A percentile compares a stretch with the other conserved stretches of the same genome.
These are phyloP conservation scores for Apantesis nais DNA, from an alignment of 2,888 invertebrate species.

Conservation along the genomic window DNA sequence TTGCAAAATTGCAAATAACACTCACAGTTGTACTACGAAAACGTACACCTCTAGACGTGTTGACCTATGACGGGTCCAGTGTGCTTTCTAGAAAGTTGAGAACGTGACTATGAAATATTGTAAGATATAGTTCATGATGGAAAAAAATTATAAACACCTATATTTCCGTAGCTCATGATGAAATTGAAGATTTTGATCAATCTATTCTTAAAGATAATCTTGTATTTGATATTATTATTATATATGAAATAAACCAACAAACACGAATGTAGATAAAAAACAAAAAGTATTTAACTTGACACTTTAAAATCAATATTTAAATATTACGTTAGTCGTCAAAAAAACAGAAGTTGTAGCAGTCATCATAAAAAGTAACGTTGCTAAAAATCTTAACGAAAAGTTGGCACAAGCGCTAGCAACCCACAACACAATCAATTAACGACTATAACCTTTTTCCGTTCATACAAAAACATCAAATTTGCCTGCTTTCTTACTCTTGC, in stretches of 20 bases:
- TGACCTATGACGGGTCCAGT: conserved; percentile 50
- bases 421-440: background rate
- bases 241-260: too few relatives aligned
- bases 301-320: background rate
- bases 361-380: background rate
- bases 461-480: conserved; percentile 34
- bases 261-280: too few relatives aligned
- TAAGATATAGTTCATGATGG: conserved; percentile 34
- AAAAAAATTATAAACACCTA: background rate
- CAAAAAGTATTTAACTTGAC: background rate
- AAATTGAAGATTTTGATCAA: background rate
- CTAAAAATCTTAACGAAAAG: conserved; percentile 8
- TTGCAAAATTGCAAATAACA: conserved; percentile 61
- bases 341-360: too few relatives aligned
- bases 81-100: conserved; percentile 39
- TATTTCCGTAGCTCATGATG: background rate
- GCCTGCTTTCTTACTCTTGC: conserved; percentile 39
- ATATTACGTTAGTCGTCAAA: background rate
- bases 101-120: conserved; percentile 39
- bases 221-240: too few relatives aligned
- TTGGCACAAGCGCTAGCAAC: background rate
- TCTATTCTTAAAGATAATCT: background rate
- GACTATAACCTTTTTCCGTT: conserved; percentile 6
- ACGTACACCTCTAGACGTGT: conserved; percentile 39
- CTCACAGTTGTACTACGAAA: conserved; percentile 43